Percentiles rank a stretch among this genome's conserved stretches.
phyloP scores from a whole-genome alignment of 2,888 invertebrate genomes.

The Pimpla rufipes region DNA sequence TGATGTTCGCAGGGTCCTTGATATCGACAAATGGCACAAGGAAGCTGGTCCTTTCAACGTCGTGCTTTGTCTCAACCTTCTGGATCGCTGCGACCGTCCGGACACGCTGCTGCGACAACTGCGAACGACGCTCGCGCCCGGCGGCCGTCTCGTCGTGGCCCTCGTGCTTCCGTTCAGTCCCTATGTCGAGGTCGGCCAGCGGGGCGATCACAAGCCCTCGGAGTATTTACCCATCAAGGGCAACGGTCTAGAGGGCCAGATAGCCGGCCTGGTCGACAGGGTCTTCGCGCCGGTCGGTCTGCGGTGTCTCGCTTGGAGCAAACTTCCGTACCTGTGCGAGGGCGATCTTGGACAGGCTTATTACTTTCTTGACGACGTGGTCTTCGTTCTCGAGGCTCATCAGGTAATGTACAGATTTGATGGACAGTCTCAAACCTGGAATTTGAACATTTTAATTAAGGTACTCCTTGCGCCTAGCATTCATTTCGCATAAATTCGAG shows the following conservation, averaged over 20 bases:
- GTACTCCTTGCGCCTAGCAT: too few relatives aligned
- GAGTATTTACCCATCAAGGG: constrained; percentile 90
- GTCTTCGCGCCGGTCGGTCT: constrained; percentile 90
- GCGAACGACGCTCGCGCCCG: constrained; percentile 89
- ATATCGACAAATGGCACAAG: constrained; percentile 89
- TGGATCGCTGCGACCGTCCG: constrained; percentile 97
- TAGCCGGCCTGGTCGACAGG: constrained; percentile 89
- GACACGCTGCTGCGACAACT: constrained; percentile 92
- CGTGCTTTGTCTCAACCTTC: constrained; percentile 95
- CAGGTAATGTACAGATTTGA: constrained; percentile 68
- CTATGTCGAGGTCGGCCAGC: constrained; percentile 95
- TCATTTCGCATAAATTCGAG: too few relatives aligned
- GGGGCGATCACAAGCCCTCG: constrained; percentile 90
- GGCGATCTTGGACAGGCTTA: constrained; percentile 96
- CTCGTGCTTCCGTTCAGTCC: constrained; percentile 97
- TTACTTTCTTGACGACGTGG: constrained; percentile 96
- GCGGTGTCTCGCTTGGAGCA: constrained; percentile 93
- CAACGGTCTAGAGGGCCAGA: constrained; percentile 92
- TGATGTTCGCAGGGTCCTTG: constrained; percentile 88
- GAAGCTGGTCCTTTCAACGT: constrained; percentile 89
- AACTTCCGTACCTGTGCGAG: constrained; percentile 98
- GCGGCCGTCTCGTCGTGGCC: constrained; percentile 93
- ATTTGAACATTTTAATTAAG: background rate
- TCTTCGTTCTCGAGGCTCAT: constrained; percentile 91
- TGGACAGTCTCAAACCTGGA: background rate